Base-by-base conservation (phyloP, 2,797 vertebrate genomes). In the Gallinago stenura region DNA sequence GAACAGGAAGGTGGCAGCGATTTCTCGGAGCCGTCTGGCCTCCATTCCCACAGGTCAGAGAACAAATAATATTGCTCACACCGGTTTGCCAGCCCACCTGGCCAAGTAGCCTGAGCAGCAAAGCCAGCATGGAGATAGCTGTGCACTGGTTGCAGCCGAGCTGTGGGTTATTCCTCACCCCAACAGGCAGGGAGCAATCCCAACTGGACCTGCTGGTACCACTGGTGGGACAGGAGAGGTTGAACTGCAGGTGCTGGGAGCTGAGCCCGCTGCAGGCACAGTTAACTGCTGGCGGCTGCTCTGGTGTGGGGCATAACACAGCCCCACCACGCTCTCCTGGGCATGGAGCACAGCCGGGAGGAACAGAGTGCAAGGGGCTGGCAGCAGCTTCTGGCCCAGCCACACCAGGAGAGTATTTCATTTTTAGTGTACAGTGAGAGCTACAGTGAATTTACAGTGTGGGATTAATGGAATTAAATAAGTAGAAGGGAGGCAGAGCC, bases 381-480 rank as follows among this genome's bases (percentile, higher is more conserved):
- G 75, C 82, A 73, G 87, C 70, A 69, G 84, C 86, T 89, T 37
- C 77, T 78, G 60, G 61, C 83, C 65, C 1, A 3, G 39, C n/a
- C 19, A 3, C 45, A 54, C 25, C 13, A 7, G 56, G 65, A 82
- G 9, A 72, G 51, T 96, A 75, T 96, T 95, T 95, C 76, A 86
- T 69, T 90, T 90, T 83, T 92, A 92, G 77, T 78, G 85, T 69
- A 73, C 68, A 82, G 90, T 39, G 80, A 87, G 87, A 80, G 82
- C 69, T 66, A 61, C n/a, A 76, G 83, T 33, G 51, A 94, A 94
- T 96, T 94, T 95, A 89, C 69, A 54, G 92, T 84, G 86, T 54
- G 73, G 83, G 70, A 88, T 95, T 96, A 95, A 96, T 95, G 87
- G 93, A 95, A 97, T 89, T 93, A 88, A 94, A 6, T 83, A 53